Base-by-base conservation (phyloP, 2,797 vertebrate genomes). In the Silurus aristotelis region DNA sequence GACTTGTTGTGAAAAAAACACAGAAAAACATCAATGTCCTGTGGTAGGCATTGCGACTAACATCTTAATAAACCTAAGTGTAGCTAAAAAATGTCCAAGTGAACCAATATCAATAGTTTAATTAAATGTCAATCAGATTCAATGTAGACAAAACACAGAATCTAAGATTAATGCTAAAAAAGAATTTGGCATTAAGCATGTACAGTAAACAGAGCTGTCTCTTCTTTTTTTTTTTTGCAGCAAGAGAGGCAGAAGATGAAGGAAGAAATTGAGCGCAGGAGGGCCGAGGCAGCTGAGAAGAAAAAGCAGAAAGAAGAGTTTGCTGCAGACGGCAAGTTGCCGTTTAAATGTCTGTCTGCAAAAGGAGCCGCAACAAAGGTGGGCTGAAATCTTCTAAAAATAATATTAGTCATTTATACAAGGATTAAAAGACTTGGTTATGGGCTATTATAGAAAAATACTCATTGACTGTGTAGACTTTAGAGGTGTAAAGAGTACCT, bases 351-450 rank as follows among this genome's bases (percentile, higher is more conserved):
- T 66, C 93, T 99, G 90, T 96, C 94, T 83, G 96, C 97, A 17
- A 99, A 98, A 92, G 97, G 96, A 31, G 98, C 96, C 86, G 93
- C 97, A 84, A 94, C 97, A 68, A 99, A 98, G 97, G 98, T 99
- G 92, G 92, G 87, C 13, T 13, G 2, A 25, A 2, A 20, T 22
- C 6, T 38, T 78, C 31, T 60, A 3, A 58, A 38, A 77, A 14
- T 38, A 60, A 38, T 38, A 38, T 3, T 14, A 13, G 9, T 56
- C 19, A 75, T 25, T 27, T 58, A 76, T 76, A 20, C 25, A 61
- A 31, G 55, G 25, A 58, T 17, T 77, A 12, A 78, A 22, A 78
- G 27, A 22, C 55, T 27, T 20, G 3, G 48, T 2, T 8, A 8
- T 75, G 48, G 55, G n/a, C 12, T 72, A 2, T 72, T n/a, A 48